Percentiles rank a stretch among this genome's conserved stretches.
Evolutionary conservation across 2,888 invertebrate genomes (phyloP).

Genomic region (Perdita meconis): DNA sequence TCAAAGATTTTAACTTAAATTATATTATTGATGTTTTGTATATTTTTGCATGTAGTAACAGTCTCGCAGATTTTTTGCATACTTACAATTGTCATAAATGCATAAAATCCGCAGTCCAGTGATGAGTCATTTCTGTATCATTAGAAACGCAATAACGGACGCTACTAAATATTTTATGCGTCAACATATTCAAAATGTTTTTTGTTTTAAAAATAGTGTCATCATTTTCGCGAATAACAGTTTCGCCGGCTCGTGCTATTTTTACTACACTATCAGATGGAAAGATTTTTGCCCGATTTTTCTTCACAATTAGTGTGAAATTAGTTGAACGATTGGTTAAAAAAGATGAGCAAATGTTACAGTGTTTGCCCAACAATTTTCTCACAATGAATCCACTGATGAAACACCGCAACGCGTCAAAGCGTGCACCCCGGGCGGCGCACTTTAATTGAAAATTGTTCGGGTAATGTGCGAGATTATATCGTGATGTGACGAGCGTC

Average conservation of each 20-base stretch:
- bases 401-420: too few relatives aligned
- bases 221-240: background rate
- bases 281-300: background rate
- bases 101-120: too few relatives aligned
- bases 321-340: background rate
- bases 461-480: too few relatives aligned
- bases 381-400: too few relatives aligned
- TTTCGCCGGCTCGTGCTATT: background rate
- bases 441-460: too few relatives aligned
- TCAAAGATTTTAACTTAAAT: too few relatives aligned
- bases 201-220: background rate
- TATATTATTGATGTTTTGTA: too few relatives aligned
- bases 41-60: too few relatives aligned
- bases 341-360: background rate
- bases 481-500: too few relatives aligned
- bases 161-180: background rate
- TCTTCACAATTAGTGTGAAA: background rate
- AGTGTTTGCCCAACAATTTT: background rate
- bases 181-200: background rate
- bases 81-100: too few relatives aligned
- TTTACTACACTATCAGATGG: background rate
- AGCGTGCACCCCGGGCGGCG: too few relatives aligned
- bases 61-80: too few relatives aligned
- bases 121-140: background rate
- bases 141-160: constrained; percentile 1